Conservation (phyloP, 2,113 vertebrate species). For the Naja naja region DNA sequence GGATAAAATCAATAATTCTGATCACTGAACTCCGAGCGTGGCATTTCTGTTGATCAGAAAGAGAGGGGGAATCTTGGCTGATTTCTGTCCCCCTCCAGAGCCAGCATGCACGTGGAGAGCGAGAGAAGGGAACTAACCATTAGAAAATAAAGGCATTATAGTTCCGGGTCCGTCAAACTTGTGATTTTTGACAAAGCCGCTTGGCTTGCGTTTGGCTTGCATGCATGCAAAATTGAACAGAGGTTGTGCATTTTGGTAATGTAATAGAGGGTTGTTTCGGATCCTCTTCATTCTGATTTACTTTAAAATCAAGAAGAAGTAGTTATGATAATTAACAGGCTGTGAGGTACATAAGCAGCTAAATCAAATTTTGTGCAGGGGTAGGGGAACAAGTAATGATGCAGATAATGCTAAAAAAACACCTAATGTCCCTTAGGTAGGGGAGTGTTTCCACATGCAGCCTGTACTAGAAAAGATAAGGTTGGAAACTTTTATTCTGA, state of each 20-base stretch:
- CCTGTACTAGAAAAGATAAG: not conserved
- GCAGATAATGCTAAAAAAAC: not conserved
- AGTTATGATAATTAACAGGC: not conserved
- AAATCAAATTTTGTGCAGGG: not conserved
- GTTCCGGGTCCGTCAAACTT: conserved; percentile 16
- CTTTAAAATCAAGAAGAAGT: not conserved
- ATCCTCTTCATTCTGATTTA: not conserved
- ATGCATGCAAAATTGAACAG: not conserved
- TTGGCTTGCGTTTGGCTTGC: conserved; percentile 17
- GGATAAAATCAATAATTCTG: not conserved
- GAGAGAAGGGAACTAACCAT: not conserved
- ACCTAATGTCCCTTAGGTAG: too few relatives aligned
- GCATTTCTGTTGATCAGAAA: not conserved
- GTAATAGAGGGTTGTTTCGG: not conserved
- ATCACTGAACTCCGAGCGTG: not conserved
- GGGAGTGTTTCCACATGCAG: not conserved
- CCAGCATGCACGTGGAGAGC: not conserved
- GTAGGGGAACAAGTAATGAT: not conserved
- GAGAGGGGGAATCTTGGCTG: not conserved
- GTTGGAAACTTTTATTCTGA: not conserved
- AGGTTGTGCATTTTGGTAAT: not conserved
- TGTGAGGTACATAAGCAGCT: not conserved
- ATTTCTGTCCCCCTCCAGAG: not conserved
- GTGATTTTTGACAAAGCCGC: not conserved
- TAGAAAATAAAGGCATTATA: not conserved